phyloP scores from a whole-genome alignment of 2,797 vertebrate species.

The Lophura swinhoii region DNA sequence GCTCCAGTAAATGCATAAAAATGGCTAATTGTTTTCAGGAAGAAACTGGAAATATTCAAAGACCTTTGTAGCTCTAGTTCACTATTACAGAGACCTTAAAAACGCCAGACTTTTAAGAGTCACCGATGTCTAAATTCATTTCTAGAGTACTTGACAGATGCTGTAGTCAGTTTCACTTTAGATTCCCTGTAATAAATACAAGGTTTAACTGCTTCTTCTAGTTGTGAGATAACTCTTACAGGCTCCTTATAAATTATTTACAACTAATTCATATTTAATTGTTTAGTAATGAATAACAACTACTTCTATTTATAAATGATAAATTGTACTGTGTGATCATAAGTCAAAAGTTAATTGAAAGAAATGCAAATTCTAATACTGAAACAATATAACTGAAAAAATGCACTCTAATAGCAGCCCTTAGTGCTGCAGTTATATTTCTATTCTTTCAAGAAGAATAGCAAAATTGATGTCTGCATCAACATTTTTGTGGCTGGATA shows the following conservation, averaged over 20 bases:
- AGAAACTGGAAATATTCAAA: not conserved
- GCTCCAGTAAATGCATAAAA: not conserved
- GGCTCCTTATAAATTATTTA: constrained; percentile 8
- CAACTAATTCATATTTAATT: constrained; percentile 19
- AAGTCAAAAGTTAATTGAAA: constrained; percentile 21
- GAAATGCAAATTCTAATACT: not conserved
- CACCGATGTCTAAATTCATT: not conserved
- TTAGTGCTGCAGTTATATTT: not conserved
- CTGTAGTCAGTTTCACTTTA: not conserved
- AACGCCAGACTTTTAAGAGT: not conserved
- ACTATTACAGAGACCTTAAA: not conserved
- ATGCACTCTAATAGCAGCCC: not conserved
- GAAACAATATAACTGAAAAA: not conserved
- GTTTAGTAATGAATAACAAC: constrained; percentile 7
- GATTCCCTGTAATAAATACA: not conserved
- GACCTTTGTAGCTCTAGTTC: not conserved
- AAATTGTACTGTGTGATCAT: not conserved
- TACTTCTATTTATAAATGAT: constrained; percentile 9
- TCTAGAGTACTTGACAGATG: not conserved
- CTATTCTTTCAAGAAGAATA: not conserved
- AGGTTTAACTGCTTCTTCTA: not conserved
- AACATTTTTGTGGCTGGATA: not conserved
- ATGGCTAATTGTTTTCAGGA: not conserved
- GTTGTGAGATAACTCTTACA: constrained; percentile 5
- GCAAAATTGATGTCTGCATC: not conserved